Percentiles rank a stretch among this genome's conserved stretches.
These are phyloP conservation scores for Cinclus mexicanus DNA, from an alignment of 2,113 vertebrate species.

Conservation along the genomic window DNA sequence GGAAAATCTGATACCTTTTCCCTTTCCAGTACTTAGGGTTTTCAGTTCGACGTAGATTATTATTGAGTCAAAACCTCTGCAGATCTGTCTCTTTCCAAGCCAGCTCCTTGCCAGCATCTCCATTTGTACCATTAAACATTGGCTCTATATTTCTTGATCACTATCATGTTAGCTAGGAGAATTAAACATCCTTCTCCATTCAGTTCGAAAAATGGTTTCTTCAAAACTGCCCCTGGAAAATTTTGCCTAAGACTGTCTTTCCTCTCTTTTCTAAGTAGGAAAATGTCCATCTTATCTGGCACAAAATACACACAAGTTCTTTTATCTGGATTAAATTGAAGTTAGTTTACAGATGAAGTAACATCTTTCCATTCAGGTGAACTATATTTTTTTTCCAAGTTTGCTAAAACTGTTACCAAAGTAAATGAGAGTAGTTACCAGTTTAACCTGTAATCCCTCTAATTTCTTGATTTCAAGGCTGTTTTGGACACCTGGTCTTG, in stretches of 20 bases:
- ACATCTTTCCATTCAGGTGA: neutral
- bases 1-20: neutral
- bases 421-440: neutral
- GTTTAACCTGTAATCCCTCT: neutral
- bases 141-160: neutral
- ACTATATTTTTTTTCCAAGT: neutral
- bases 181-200: neutral
- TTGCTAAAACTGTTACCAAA: neutral
- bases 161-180: neutral
- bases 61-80: constrained; percentile 12
- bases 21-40: neutral
- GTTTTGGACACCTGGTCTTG: neutral
- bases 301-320: neutral
- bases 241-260: neutral
- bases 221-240: neutral
- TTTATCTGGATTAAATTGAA: neutral
- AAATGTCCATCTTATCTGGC: neutral
- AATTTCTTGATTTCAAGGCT: neutral
- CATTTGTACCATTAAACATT: constrained; percentile 50
- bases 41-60: neutral
- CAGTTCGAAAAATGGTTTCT: neutral
- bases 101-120: constrained; percentile 33
- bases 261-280: neutral
- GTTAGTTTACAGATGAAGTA: neutral
- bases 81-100: constrained; percentile 14